Percentiles rank a stretch among this genome's conserved stretches.
These are phyloP conservation scores for Jacana jacana DNA, from an alignment of 2,113 vertebrate species.

Conservation along the genomic window DNA sequence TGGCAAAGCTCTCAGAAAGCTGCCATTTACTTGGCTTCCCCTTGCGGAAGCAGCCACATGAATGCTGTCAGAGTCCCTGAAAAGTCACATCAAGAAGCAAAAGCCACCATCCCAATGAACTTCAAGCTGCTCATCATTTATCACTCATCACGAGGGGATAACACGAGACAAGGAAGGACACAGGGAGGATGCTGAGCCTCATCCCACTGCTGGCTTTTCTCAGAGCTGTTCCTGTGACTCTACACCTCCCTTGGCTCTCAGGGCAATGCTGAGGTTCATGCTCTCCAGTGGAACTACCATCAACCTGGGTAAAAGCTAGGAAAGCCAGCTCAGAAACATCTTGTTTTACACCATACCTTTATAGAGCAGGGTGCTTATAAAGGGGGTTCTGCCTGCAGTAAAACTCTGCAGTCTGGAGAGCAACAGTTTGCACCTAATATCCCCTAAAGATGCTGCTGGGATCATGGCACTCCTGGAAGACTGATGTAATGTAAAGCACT, in stretches of 20 bases:
- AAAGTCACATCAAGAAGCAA: not conserved
- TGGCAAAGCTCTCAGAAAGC: not conserved
- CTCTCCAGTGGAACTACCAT: not conserved
- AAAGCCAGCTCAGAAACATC: not conserved
- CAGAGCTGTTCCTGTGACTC: not conserved
- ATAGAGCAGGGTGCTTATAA: not conserved
- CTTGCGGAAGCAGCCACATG: not conserved
- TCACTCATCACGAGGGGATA: not conserved
- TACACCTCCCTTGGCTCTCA: not conserved
- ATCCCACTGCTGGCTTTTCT: not conserved
- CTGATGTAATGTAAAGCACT: conserved; percentile 10
- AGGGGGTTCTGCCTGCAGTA: not conserved
- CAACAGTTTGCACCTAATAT: not conserved
- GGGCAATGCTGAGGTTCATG: rapidly evolving
- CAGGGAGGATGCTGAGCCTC: not conserved
- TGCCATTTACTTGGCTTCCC: not conserved
- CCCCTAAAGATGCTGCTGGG: not conserved
- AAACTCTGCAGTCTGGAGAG: not conserved
- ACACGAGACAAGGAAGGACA: not conserved
- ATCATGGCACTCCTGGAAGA: not conserved
- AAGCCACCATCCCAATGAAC: not conserved
- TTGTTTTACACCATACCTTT: not conserved
- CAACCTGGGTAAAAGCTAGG: not conserved
- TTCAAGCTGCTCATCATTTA: not conserved
- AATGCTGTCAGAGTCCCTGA: not conserved